Conservation (phyloP, 2,113 vertebrate species). For the Cololabis saira region DNA sequence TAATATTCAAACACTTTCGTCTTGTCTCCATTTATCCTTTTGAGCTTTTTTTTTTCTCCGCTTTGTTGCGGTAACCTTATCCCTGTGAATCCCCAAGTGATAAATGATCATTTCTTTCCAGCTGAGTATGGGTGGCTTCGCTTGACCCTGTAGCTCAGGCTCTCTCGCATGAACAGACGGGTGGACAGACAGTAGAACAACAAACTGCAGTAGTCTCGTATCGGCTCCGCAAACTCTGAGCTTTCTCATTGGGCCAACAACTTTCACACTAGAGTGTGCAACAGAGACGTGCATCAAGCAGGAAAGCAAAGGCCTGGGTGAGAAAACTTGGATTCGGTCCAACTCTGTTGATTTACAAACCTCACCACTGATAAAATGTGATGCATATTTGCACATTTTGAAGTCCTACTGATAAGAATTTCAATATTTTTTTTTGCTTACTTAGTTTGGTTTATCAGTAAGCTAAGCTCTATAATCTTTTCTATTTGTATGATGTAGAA, state of each 20-base stretch:
- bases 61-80: constrained; percentile 71
- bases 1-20: constrained; percentile 8
- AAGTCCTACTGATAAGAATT: too few relatives aligned
- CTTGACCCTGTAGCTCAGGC: constrained; percentile 70
- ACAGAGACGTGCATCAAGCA: constrained; percentile 12
- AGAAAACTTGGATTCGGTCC: constrained; percentile 13
- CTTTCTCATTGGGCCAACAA: constrained; percentile 41
- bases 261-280: constrained; percentile 15
- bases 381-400: too few relatives aligned
- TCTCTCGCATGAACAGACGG: constrained; percentile 42
- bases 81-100: constrained; percentile 80
- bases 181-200: constrained; percentile 58
- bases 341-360: background rate
- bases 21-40: constrained; percentile 17
- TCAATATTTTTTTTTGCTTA: too few relatives aligned
- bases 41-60: constrained; percentile 28
- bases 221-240: constrained; percentile 22
- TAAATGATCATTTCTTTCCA: constrained; percentile 83
- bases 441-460: too few relatives aligned
- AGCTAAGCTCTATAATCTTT: too few relatives aligned
- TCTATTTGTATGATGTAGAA: too few relatives aligned
- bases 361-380: too few relatives aligned
- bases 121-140: constrained; percentile 76
- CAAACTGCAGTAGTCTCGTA: constrained; percentile 59
- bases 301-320: constrained; percentile 27